A percentile compares a stretch with the other conserved stretches of the same genome.
These are phyloP conservation scores for Huso huso DNA, from an alignment of 2,797 vertebrate species.

Conservation along the genomic window DNA sequence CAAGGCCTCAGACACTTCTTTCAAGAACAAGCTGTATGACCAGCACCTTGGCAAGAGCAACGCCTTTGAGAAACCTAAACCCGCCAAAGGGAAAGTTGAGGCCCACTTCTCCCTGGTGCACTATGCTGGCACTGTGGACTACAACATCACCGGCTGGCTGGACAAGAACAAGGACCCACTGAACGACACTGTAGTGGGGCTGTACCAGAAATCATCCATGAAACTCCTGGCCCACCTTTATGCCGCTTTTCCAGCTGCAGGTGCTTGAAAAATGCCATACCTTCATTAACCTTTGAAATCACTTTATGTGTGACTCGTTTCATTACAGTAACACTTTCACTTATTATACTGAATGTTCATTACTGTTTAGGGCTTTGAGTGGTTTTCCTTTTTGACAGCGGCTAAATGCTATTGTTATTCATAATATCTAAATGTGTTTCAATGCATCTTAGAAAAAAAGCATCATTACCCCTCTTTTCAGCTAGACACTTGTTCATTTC, in stretches of 20 bases:
- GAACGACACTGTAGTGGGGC: constrained; percentile 67
- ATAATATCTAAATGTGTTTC: too few relatives aligned
- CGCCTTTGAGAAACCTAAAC: constrained; percentile 70
- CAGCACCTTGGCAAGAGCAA: constrained; percentile 74
- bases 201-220: constrained; percentile 75
- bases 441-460: too few relatives aligned
- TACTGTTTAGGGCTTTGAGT: too few relatives aligned
- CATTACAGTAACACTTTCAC: too few relatives aligned
- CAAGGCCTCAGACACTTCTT: constrained; percentile 63
- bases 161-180: constrained; percentile 76
- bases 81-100: constrained; percentile 66
- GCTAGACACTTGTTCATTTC: too few relatives aligned
- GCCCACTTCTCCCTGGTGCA: constrained; percentile 74
- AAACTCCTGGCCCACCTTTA: constrained; percentile 70
- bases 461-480: too few relatives aligned
- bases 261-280: constrained; percentile 18
- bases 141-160: constrained; percentile 67
- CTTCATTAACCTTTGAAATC: too few relatives aligned
- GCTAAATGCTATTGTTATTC: too few relatives aligned
- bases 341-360: too few relatives aligned
- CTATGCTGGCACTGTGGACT: constrained; percentile 77
- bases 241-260: constrained; percentile 50
- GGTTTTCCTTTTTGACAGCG: too few relatives aligned
- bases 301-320: too few relatives aligned
- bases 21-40: constrained; percentile 78